A percentile compares a stretch with the other conserved stretches of the same genome.
These are phyloP conservation scores for Peromyscus californicus DNA, from an alignment of 2,113 vertebrate genomes.

Conservation along the genomic window DNA sequence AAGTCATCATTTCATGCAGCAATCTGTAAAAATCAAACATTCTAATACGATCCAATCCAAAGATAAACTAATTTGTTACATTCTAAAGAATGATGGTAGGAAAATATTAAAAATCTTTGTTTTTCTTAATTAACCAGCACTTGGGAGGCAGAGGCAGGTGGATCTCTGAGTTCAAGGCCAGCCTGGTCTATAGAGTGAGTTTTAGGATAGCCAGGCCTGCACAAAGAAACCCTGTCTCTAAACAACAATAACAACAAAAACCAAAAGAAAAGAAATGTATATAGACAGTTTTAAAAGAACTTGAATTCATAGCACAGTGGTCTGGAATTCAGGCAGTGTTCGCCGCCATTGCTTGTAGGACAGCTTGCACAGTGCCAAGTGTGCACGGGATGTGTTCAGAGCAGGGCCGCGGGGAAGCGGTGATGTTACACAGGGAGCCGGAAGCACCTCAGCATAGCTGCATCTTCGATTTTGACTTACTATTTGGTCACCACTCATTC, in stretches of 20 bases:
- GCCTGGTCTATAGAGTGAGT: background rate
- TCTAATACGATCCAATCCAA: background rate
- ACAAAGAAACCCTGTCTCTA: background rate
- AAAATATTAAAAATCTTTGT: background rate
- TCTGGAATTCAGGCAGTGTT: background rate
- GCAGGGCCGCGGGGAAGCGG: background rate
- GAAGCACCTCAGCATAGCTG: background rate
- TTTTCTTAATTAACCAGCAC: background rate
- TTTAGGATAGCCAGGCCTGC: background rate
- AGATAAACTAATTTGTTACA: background rate
- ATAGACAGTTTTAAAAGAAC: no score
- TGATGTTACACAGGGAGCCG: background rate
- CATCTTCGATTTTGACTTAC: background rate
- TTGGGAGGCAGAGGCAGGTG: background rate
- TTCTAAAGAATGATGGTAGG: background rate
- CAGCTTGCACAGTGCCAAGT: background rate
- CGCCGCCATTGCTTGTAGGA: rapidly evolving
- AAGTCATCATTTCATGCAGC: background rate
- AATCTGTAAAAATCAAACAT: background rate
- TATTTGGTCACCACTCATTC: background rate
- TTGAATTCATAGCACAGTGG: background rate
- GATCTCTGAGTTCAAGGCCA: background rate
- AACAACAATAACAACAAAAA: background rate
- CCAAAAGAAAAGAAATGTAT: no score
- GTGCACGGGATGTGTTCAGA: background rate